Evolutionary conservation across 2,888 invertebrate genomes (phyloP).

Genomic region (Mythimna loreyi): DNA sequence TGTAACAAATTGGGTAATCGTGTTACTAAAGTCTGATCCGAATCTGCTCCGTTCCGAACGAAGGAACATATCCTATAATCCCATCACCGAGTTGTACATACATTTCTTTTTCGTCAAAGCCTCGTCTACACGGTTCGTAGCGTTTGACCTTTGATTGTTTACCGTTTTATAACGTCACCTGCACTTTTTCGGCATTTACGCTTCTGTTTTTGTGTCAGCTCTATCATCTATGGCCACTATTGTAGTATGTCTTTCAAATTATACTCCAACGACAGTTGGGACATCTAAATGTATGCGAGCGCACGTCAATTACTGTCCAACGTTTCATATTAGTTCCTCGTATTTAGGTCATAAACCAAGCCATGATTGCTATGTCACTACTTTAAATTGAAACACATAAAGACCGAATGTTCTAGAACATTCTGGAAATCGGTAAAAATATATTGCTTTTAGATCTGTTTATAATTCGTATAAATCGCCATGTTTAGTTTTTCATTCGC

Average conservation of each 20-base stretch:
- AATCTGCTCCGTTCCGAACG: conserved; percentile 16
- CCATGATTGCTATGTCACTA: conserved; percentile 57
- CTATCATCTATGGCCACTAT: not conserved
- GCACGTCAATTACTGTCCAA: conserved; percentile 44
- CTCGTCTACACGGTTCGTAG: conserved; percentile 24
- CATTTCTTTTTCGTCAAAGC: conserved; percentile 9
- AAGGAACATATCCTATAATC: conserved; percentile 34
- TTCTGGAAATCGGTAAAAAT: conserved; percentile 30
- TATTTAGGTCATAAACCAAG: conserved; percentile 54
- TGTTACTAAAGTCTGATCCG: conserved; percentile 24
- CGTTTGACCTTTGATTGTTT: conserved; percentile 39
- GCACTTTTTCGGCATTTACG: conserved; percentile 13
- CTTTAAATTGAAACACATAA: conserved; percentile 51
- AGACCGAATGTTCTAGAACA: conserved; percentile 22
- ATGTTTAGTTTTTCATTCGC: conserved; percentile 44
- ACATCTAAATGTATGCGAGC: conserved; percentile 30
- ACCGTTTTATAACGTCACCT: conserved; percentile 19
- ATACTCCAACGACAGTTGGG: conserved; percentile 22
- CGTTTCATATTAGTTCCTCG: conserved; percentile 33
- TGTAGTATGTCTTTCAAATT: conserved; percentile 19
- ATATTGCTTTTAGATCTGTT: conserved; percentile 19
- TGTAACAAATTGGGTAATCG: conserved; percentile 26
- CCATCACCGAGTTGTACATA: conserved; percentile 20
- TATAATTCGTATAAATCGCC: conserved; percentile 32
- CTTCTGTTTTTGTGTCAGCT: conserved; percentile 20